A percentile compares a stretch with the other conserved stretches of the same genome.
Conservation (phyloP, 2,113 vertebrate genomes). For the Polypterus senegalus region DNA sequence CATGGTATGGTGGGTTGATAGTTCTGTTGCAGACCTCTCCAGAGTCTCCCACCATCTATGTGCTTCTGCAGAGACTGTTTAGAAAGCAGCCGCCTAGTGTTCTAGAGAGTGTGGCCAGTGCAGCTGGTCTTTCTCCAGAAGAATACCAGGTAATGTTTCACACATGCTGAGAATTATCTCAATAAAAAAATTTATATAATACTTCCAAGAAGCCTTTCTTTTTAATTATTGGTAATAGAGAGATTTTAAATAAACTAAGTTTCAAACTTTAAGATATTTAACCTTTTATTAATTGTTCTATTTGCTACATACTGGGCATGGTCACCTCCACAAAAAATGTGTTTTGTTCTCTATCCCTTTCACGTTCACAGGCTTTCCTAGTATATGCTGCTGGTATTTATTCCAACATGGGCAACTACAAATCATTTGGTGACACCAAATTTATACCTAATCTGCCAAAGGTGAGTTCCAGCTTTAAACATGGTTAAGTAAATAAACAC, state of each 20-base stretch:
- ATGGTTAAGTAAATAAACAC: too few relatives aligned
- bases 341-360: not conserved
- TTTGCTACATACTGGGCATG: not conserved
- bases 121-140: conserved; percentile 57
- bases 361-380: conserved; percentile 58
- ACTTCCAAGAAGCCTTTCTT: too few relatives aligned
- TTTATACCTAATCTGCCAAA: conserved; percentile 77
- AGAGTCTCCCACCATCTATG: conserved; percentile 68
- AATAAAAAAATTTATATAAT: not conserved
- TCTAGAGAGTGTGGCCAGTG: conserved; percentile 50
- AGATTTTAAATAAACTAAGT: too few relatives aligned
- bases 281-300: too few relatives aligned
- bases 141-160: conserved; percentile 64
- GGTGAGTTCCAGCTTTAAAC: conserved; percentile 37
- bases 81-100: conserved; percentile 54
- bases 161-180: not conserved
- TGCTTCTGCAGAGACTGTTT: conserved; percentile 69
- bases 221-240: too few relatives aligned
- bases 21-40: conserved; percentile 81
- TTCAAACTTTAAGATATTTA: too few relatives aligned
- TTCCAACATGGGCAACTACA: conserved; percentile 92
- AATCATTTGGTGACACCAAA: conserved; percentile 86
- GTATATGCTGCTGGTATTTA: conserved; percentile 78
- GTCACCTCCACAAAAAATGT: not conserved
- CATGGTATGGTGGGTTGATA: conserved; percentile 75